A percentile compares a stretch with the other conserved stretches of the same genome.
Conservation (phyloP, 2,113 vertebrate species). For the Oncorhynchus mykiss region DNA sequence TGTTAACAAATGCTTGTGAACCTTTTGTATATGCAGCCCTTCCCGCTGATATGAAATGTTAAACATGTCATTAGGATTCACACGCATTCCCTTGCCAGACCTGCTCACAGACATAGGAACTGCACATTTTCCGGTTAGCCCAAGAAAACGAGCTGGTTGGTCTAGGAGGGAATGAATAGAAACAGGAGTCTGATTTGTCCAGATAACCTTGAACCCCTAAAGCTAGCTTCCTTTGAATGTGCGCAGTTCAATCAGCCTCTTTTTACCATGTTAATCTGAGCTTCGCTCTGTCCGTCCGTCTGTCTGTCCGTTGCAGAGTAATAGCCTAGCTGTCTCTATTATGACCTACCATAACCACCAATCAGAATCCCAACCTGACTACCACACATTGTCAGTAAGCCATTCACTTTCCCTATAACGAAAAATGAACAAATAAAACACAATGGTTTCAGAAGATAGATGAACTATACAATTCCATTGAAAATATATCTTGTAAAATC, state of each 20-base stretch:
- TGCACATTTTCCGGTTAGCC: conserved; percentile 68
- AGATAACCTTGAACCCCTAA: conserved; percentile 56
- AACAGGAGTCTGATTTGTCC: conserved; percentile 70
- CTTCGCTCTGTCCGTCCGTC: conserved; percentile 47
- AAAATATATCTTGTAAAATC: conserved; percentile 1
- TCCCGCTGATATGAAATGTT: conserved; percentile 70
- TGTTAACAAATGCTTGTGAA: not conserved
- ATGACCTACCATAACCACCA: conserved; percentile 19
- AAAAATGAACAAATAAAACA: conserved; percentile 24
- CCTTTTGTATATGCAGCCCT: conserved; percentile 66
- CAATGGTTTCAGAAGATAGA: conserved; percentile 40
- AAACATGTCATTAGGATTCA: conserved; percentile 71
- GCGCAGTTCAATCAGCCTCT: conserved; percentile 59
- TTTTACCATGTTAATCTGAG: conserved; percentile 67
- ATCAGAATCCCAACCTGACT: conserved; percentile 45
- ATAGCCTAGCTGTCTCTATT: conserved; percentile 6
- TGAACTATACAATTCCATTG: not conserved
- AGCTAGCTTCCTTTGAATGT: conserved; percentile 56
- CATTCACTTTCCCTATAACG: conserved; percentile 42
- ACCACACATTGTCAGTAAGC: conserved; percentile 29
- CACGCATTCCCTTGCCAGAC: conserved; percentile 65
- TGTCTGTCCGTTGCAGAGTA: conserved; percentile 36
- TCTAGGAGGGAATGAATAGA: conserved; percentile 59
- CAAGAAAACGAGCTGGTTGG: conserved; percentile 55
- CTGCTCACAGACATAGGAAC: conserved; percentile 71